Evolutionary conservation across 2,888 invertebrate genomes (phyloP), one percentile per base, ranked within the genome.

Genomic region (Nipponacmea schrenckii): DNA sequence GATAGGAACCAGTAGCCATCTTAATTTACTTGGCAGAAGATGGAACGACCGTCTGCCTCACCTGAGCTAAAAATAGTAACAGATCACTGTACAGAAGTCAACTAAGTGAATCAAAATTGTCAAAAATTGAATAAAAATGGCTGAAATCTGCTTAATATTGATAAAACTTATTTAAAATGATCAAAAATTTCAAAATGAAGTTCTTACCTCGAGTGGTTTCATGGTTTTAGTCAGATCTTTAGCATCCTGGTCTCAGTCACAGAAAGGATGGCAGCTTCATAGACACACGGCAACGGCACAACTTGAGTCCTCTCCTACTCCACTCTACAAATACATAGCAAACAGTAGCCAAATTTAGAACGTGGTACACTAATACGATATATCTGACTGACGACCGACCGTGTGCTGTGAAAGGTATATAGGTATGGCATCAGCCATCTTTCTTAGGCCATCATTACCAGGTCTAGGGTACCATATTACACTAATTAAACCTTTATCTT

Each of bases 201-300:
- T 39, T 72, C 73, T 74, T 77, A 78, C 78, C 78, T 78, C 78
- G 62, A 78, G 71, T 64, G 78, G 78, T 72, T 78, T 78, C 78
- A 78, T 78, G 68, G 63, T 70, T 66, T 20, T 39, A 20, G 56
- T n/a, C 56, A 56, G 56, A 56, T 24, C 10, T 70, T 68, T 62
- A 64, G 71, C 75, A 73, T 69, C 63, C 75, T 71, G 74, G 56
- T 45, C 50, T 24, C 64, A 70, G 70, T 66, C 66, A 74, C 69
- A 64, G 65, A n/a, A 46, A 26, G 67, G 46, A 20, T 24, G 64
- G 62, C 24, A 50, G n/a, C 62, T 67, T 45, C 63, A 27, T 48
- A 56, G 67, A 48, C 62, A 67, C 63, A 45, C 14, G 27, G 66
- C 66, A 20, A 67, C 46, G 46, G 63, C 39, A 39, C 39, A 39